Base-by-base conservation (phyloP, 2,888 invertebrate genomes). In the Aromia moschata region DNA sequence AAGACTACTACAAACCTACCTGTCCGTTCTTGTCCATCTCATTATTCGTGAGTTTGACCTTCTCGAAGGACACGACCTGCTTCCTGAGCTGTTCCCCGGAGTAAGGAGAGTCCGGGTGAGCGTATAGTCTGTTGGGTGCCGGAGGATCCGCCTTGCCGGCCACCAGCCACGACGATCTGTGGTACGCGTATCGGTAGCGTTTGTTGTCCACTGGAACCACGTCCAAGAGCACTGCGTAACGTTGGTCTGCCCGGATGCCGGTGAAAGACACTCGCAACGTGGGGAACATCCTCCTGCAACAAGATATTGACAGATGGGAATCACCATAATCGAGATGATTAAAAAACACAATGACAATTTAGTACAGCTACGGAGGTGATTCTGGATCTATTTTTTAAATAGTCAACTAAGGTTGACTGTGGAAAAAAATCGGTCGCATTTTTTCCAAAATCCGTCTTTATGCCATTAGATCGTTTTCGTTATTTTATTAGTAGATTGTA, bases 1-100 rank as follows among this genome's bases (percentile, higher is more conserved):
- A n/a, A n/a, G n/a, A n/a, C n/a, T n/a, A n/a, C n/a, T n/a, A n/a
- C n/a, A n/a, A n/a, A n/a, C n/a, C n/a, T 78, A 90, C 90, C 82
- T 91, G 89, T 71, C 89, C 89, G 69, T 88, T 86, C 74, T 89
- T 89, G 78, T 90, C 90, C 85, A 91, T 87, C 80, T 92, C 91
- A 80, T 92, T 92, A 80, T 92, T 93, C 71, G 92, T 93, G 59
- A 92, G 84, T 77, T 92, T 93, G 72, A 92, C 89, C 80, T 92
- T 93, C 79, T 92, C 92, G 81, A 92, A 92, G 36, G 90, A 90
- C 59, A 93, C 88, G 64, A 90, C 89, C 78, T 91, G 91, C 74
- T 91, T 90, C 71, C 86, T 83, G 51, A 92, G 85, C 75, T 91
- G 91, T 69, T 91, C 90, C 0, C 90, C 90, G 45, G 88, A 88